Percentiles rank a stretch among this genome's conserved stretches.
Conservation (phyloP, 2,888 invertebrate genomes). For the Lordiphosa andalusiaca region DNA sequence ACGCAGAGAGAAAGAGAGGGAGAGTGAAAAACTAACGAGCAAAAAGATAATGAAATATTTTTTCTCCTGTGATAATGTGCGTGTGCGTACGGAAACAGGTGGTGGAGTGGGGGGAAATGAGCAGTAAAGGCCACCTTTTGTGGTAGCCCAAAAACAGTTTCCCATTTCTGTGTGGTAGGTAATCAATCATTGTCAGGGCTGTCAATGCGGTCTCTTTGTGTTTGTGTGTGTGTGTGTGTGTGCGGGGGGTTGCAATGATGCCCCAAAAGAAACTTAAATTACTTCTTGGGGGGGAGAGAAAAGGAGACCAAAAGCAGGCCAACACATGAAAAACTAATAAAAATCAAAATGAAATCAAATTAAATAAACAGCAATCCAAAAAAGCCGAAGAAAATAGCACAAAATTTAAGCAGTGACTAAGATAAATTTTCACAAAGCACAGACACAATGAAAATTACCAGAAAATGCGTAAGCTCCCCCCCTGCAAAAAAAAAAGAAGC, state of each 20-base stretch:
- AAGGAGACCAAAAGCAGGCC: conserved; percentile 45
- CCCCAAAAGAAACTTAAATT: conserved; percentile 53
- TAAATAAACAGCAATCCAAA: conserved; percentile 59
- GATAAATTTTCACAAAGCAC: conserved; percentile 56
- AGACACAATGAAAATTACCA: conserved; percentile 49
- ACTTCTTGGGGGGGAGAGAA: conserved; percentile 22
- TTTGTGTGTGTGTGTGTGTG: conserved; percentile 11
- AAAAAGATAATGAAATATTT: conserved; percentile 70
- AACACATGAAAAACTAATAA: conserved; percentile 60
- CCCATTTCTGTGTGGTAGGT: conserved; percentile 50
- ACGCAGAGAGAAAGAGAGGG: conserved; percentile 1
- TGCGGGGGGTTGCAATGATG: conserved; percentile 26
- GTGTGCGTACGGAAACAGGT: conserved; percentile 24
- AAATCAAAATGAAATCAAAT: conserved; percentile 73
- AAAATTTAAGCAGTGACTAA: conserved; percentile 38
- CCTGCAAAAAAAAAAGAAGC: conserved; percentile 13
- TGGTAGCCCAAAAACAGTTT: conserved; percentile 54
- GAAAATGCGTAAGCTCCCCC: conserved; percentile 47
- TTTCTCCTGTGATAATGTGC: conserved; percentile 16
- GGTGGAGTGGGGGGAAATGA: conserved; percentile 26
- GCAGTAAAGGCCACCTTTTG: conserved; percentile 36
- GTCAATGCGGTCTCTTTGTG: conserved; percentile 62
- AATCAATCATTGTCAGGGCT: conserved; percentile 78
- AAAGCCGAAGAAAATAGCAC: conserved; percentile 18
- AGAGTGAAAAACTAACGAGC: conserved; percentile 53